Base-by-base conservation (phyloP, 2,797 vertebrate species). In the Helostoma temminkii region DNA sequence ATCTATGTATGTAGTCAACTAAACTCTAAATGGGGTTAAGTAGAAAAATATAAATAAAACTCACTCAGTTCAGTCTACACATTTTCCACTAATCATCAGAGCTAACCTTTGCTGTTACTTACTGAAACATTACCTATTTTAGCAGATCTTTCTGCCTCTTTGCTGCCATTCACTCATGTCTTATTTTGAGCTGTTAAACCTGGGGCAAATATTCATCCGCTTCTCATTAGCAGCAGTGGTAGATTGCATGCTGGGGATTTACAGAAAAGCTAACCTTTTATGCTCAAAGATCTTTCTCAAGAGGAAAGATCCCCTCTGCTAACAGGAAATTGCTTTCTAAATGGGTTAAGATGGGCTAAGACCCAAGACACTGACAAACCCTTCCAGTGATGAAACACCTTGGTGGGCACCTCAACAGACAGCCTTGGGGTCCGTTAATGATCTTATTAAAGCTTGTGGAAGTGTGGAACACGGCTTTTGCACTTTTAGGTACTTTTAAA, bases 291-390 rank as follows among this genome's bases (percentile, higher is more conserved):
- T 91, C 86, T 87, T 88, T 71, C 89, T 90, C 70, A 74, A 83
- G 89, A 90, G 86, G 81, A 85, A 80, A 90, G 82, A 89, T 89
- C 82, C 81, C 73, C 73, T 74, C 71, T 78, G 71, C 80, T 87
- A 78, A 69, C 76, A 88, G 89, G 89, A 92, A 93, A 93, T 92
- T 91, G 84, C 88, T 86, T 91, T 91, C 80, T 88, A 89, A 90
- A 90, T 92, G 87, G 88, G 90, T 91, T 93, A 93, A 93, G 86
- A 91, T 87, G 79, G 87, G 89, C 85, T 92, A 91, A 93, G 88
- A 92, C 88, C 89, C 76, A 82, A 88, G 89, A 91, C 90, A 89
- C 84, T 84, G 84, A 88, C 82, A 91, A 90, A 90, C 88, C 87
- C 79, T 84, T 72, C 69, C 71, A 84, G 83, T 89, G 84, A 90